phyloP scores from a whole-genome alignment of 2,888 invertebrate species.

The Cryptus viduatorius region DNA sequence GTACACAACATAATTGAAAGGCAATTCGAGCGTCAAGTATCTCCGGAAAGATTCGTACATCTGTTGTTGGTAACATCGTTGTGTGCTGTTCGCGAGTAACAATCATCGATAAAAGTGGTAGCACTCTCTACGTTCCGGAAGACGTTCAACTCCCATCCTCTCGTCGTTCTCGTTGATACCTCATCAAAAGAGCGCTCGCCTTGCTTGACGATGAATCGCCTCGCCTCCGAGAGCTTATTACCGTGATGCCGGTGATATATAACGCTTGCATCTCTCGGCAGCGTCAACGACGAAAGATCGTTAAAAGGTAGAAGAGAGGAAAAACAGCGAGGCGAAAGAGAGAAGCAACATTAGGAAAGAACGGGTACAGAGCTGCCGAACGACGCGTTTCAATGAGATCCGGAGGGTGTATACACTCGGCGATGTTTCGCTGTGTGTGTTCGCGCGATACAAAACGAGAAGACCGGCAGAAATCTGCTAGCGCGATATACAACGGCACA shows the following conservation, averaged over 20 bases:
- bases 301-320: conserved; percentile 31
- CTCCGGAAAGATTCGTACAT: neutral
- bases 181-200: conserved; percentile 26
- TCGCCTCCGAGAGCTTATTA: conserved; percentile 53
- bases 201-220: neutral
- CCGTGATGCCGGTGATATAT: conserved; percentile 13
- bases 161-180: conserved; percentile 6
- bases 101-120: neutral
- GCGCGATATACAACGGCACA: conserved; percentile 23
- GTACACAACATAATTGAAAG: neutral
- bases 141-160: conserved; percentile 3
- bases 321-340: conserved; percentile 1
- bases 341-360: neutral
- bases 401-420: neutral
- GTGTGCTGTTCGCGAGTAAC: neutral
- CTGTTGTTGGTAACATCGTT: neutral
- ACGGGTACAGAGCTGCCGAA: conserved; percentile 8
- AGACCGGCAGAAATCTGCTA: conserved; percentile 41
- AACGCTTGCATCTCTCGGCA: conserved; percentile 9
- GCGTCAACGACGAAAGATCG: conserved; percentile 57
- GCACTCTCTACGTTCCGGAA: neutral
- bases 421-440: neutral
- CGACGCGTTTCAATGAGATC: conserved; percentile 47
- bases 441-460: neutral
- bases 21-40: neutral